phyloP scores from a whole-genome alignment of 2,113 vertebrate genomes.

The Aegithalos caudatus region DNA sequence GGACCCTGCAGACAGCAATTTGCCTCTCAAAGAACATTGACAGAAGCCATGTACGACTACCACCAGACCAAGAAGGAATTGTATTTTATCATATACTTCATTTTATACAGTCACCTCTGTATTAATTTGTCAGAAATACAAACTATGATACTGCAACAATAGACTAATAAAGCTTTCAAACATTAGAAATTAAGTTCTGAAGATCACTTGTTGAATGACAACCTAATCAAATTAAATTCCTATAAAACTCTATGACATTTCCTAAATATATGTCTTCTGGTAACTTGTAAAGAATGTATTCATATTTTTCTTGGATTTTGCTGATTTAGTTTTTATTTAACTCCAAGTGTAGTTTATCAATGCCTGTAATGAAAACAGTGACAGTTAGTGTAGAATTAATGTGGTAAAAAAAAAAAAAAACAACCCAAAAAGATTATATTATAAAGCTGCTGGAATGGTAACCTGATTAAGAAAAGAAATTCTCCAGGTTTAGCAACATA shows the following conservation, averaged over 20 bases:
- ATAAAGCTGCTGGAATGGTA: neutral
- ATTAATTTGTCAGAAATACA: neutral
- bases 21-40: neutral
- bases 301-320: neutral
- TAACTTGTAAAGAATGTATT: neutral
- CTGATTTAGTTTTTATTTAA: neutral
- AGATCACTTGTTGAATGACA: neutral
- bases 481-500: neutral
- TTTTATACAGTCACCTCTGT: neutral
- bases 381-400: neutral
- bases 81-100: neutral
- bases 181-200: neutral
- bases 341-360: neutral
- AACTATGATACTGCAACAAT: neutral
- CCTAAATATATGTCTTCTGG: neutral
- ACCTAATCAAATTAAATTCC: neutral
- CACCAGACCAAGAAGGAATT: neutral
- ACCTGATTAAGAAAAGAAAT: neutral
- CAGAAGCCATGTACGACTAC: neutral
- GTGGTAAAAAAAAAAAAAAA: neutral
- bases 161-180: neutral
- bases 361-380: neutral
- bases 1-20: neutral
- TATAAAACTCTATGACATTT: neutral
- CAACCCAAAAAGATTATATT: neutral